Percentiles rank a stretch among this genome's conserved stretches.
phyloP scores from a whole-genome alignment of 2,888 invertebrate genomes.

The Amitus sp. region DNA sequence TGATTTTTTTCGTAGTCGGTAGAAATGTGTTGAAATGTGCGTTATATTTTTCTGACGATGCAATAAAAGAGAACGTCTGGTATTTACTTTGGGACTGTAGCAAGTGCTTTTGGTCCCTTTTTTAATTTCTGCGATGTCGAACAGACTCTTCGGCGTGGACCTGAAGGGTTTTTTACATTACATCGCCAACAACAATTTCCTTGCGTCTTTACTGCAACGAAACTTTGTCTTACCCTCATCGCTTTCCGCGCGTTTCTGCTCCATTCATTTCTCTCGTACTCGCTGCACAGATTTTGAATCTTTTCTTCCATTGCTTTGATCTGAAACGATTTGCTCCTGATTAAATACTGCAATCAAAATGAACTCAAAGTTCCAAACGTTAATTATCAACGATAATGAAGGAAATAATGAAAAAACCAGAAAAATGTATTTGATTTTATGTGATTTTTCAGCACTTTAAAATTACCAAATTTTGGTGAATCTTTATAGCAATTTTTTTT shows the following conservation, averaged over 20 bases:
- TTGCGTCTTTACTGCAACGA: neutral
- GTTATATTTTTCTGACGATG: too few relatives aligned
- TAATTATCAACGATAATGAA: too few relatives aligned
- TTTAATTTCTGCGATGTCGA: neutral
- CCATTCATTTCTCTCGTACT: slow-evolving; percentile 1
- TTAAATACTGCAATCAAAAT: too few relatives aligned
- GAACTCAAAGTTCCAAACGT: too few relatives aligned
- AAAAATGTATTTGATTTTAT: too few relatives aligned
- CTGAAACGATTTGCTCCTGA: neutral
- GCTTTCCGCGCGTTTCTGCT: neutral
- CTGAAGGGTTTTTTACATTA: neutral
- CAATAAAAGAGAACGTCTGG: too few relatives aligned
- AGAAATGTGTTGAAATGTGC: neutral
- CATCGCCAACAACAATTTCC: neutral
- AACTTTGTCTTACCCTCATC: neutral
- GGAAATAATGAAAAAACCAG: too few relatives aligned
- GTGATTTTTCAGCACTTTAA: neutral
- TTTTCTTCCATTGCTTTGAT: slow-evolving; percentile 1
- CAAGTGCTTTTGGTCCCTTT: neutral
- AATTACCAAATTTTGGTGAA: neutral
- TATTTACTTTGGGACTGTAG: neutral
- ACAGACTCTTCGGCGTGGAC: neutral
- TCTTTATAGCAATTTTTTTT: too few relatives aligned
- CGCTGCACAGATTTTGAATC: neutral
- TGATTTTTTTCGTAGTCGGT: neutral